Conservation (phyloP, 2,113 vertebrate species). For the Panurus biarmicus region DNA sequence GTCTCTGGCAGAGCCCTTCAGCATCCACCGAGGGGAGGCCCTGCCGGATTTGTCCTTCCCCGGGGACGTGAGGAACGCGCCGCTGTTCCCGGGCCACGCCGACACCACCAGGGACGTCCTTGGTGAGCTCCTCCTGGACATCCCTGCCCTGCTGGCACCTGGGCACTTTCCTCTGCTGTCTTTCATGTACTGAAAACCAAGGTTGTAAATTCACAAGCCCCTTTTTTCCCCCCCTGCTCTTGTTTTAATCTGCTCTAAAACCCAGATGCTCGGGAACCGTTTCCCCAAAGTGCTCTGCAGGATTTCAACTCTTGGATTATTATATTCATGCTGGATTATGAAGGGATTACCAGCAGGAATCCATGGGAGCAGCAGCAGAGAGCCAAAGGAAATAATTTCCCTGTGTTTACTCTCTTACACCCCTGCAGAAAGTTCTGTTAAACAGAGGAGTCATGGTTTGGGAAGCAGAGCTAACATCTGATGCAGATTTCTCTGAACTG, state of each 20-base stretch:
- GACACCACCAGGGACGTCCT: background rate
- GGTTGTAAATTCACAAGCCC: rapidly evolving
- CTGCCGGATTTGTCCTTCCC: constrained; percentile 42
- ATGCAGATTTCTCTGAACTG: background rate
- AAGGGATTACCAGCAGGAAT: background rate
- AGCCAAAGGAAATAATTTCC: background rate
- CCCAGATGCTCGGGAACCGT: rapidly evolving
- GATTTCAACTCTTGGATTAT: background rate
- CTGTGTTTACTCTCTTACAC: background rate
- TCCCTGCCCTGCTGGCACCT: background rate
- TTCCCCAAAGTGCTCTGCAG: background rate
- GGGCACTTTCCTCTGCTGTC: background rate
- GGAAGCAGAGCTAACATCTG: background rate
- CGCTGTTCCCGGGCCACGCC: background rate
- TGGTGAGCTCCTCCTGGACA: background rate
- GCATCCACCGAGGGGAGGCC: constrained; percentile 25
- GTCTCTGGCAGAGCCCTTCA: constrained; percentile 57
- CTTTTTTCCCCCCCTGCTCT: background rate
- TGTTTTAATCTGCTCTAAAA: background rate
- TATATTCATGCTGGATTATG: background rate
- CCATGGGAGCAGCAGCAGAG: background rate
- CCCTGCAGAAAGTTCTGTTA: background rate
- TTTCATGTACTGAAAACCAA: rapidly evolving
- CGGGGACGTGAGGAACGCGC: background rate
- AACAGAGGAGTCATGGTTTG: background rate